Evolutionary conservation across 2,888 invertebrate genomes (phyloP), one percentile per base, ranked within the genome.

Genomic region (Melieria crassipennis): DNA sequence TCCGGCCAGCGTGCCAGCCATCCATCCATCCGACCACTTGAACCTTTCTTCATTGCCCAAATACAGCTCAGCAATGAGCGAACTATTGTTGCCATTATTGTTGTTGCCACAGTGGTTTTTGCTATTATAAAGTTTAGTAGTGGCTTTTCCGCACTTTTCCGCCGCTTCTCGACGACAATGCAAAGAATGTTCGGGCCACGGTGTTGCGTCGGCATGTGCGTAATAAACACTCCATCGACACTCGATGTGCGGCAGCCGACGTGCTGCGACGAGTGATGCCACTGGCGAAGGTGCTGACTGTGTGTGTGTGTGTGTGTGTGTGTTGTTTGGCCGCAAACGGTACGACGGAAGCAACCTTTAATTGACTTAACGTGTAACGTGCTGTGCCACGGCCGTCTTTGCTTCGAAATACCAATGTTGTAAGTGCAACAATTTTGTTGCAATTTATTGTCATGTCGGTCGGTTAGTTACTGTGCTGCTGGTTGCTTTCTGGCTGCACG

Each of bases 361-460:
- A 76, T 76, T 76, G 76, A 74, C 69, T 73, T 76, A 75, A 75
- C 76, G 73, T 76, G 76, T 76, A 76, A 73, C 70, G 63, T 71
- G 74, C 70, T 73, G 68, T 70, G 70, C 61, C 30, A 30, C 30
- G 30, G 30, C 30, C 30, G 30, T 57, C 10, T 50, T 10, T 11
- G 2, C 11, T 1, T 11, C 50, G 11, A 50, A 9, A 9, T 11
- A 50, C 50, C 10, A 50, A 11, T 64, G n/a, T 64, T 64, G 70
- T 60, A 64, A 69, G 61, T 75, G 73, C 73, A 73, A 70, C 71
- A 70, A 72, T 70, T 72, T 70, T 42, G 48, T 66, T 70, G 57
- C 65, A 69, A 69, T 65, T 72, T 72, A 62, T 70, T 63, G 64
- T 60, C 52, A 52, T 65, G 58, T 70, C 64, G 62, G 52, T 47